Conservation (phyloP, 2,113 vertebrate species). For the Actenoides lindsayi region DNA sequence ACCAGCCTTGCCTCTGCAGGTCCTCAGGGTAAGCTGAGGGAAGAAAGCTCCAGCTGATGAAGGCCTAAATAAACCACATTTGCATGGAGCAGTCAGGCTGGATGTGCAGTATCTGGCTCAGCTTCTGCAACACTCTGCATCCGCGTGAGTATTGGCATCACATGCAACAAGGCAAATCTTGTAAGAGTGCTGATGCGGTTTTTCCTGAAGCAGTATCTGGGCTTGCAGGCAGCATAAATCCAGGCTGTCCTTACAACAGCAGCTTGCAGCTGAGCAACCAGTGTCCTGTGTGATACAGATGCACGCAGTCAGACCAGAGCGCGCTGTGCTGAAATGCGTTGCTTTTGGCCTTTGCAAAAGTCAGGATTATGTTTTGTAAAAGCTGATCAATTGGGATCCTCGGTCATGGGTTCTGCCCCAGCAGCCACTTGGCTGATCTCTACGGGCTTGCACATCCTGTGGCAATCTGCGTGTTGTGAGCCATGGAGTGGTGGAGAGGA, state of each 20-base stretch:
- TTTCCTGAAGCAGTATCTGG: background rate
- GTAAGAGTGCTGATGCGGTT: background rate
- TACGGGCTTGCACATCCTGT: fast-evolving
- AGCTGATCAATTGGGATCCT: background rate
- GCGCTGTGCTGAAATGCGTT: background rate
- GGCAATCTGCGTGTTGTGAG: background rate
- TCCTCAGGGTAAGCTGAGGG: background rate
- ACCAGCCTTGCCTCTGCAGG: background rate
- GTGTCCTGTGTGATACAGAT: background rate
- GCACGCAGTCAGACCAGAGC: background rate
- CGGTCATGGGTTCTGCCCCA: background rate
- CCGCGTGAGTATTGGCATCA: fast-evolving
- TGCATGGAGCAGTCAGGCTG: background rate
- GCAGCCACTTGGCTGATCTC: background rate
- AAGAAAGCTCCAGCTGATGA: background rate
- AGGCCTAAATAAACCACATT: background rate
- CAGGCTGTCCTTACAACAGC: background rate
- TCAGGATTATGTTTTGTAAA: no score
- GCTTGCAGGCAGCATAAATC: background rate
- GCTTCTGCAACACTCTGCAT: background rate
- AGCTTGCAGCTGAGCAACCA: background rate
- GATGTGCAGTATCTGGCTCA: background rate
- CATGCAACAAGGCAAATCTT: background rate
- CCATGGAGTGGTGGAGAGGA: background rate
- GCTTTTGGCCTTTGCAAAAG: background rate